Evolutionary conservation across 2,113 vertebrate species (phyloP).

Genomic region (Progne subis): DNA sequence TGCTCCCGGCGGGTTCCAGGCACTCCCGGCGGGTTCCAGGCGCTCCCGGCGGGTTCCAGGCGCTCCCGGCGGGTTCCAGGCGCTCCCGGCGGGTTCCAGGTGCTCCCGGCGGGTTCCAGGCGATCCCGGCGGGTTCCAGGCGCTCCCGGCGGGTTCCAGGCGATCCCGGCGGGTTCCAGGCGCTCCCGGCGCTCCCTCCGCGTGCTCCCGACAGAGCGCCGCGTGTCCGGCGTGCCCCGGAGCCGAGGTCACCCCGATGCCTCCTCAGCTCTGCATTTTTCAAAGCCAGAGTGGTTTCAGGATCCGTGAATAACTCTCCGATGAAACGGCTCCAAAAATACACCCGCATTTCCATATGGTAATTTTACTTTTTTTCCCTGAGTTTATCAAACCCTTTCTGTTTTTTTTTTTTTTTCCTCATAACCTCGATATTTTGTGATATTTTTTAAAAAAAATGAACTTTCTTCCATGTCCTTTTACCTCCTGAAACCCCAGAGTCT

Average conservation of each 20-base stretch:
- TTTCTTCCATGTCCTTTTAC: background rate
- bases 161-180: background rate
- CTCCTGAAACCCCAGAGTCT: background rate
- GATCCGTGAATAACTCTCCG: background rate
- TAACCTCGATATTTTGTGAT: background rate
- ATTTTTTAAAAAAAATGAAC: fast-evolving
- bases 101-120: too few relatives aligned
- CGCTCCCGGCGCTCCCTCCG: background rate
- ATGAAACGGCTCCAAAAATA: slow-evolving; percentile 30
- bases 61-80: background rate
- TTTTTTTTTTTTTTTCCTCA: background rate
- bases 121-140: too few relatives aligned
- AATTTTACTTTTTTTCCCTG: background rate
- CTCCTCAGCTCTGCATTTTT: background rate
- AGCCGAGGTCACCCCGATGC: background rate
- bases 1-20: too few relatives aligned
- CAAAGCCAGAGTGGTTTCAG: slow-evolving; percentile 31
- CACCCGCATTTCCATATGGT: slow-evolving; percentile 27
- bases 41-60: too few relatives aligned
- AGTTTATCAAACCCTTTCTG: background rate
- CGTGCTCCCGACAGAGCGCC: fast-evolving
- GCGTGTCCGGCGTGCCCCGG: background rate
- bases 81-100: background rate
- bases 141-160: too few relatives aligned
- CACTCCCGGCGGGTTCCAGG: background rate